Evolutionary conservation across 2,888 invertebrate species (phyloP).

Genomic region (Alsophila aescularia): DNA sequence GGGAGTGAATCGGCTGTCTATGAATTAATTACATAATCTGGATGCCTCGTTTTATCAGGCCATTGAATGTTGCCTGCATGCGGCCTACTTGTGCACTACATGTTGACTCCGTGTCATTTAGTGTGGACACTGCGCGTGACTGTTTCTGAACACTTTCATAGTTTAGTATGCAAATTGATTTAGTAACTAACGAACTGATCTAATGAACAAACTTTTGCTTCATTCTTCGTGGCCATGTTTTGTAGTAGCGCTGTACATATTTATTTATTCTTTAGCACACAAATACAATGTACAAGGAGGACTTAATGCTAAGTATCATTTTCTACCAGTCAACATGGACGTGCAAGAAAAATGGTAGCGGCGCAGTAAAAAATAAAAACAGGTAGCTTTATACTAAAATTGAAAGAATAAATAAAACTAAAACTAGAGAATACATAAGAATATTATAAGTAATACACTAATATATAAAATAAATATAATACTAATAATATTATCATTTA

Average conservation of each 20-base stretch:
- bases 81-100: conserved; percentile 42
- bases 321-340: too few relatives aligned
- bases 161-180: conserved; percentile 34
- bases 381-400: too few relatives aligned
- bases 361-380: too few relatives aligned
- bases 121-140: conserved; percentile 38
- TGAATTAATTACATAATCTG: conserved; percentile 42
- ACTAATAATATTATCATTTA: too few relatives aligned
- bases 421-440: too few relatives aligned
- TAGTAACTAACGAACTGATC: conserved; percentile 19
- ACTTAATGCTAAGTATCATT: too few relatives aligned
- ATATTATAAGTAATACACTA: too few relatives aligned
- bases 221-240: conserved; percentile 12
- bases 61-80: conserved; percentile 40
- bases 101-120: conserved; percentile 44
- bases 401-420: too few relatives aligned
- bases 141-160: conserved; percentile 39
- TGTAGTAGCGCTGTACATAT: too few relatives aligned
- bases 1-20: conserved; percentile 41
- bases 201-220: conserved; percentile 23
- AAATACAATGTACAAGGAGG: not conserved
- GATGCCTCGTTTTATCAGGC: conserved; percentile 33
- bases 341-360: too few relatives aligned
- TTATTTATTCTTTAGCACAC: conserved; percentile 14
- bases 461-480: too few relatives aligned